Base-by-base conservation (phyloP, 2,888 invertebrate species). In the Lapara coniferarum region DNA sequence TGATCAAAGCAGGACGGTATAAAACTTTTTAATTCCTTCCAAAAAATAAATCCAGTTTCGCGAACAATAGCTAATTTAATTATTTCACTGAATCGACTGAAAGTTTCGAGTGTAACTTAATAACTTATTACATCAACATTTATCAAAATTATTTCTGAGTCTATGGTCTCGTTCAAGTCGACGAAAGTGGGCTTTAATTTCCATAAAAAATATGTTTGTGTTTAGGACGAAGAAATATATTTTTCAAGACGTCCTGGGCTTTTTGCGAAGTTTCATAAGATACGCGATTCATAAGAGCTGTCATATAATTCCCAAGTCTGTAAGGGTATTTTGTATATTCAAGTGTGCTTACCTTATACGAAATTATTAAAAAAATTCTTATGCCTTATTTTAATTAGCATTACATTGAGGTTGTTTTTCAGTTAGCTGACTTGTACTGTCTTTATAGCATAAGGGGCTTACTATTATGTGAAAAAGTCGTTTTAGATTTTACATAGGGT, bases 221-320 rank as follows among this genome's bases (percentile, higher is more conserved):
- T 19, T 19, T 63, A 49, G 46, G 6, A 46, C 16, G 46, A 6
- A 63, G 19, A 46, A 49, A 63, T 49, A 49, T 63, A 19, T 19
- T 49, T 19, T 13, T 16, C 13, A 49, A 63, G 19, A 63, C 49
- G 19, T 4, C 25, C 59, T 46, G 63, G 46, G 4, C 44, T 49
- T 59, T 44, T 25, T 63, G 49, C 4, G 19, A 63, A 63, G 63
- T 63, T 63, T 49, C 63, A 46, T 49, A 63, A 63, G 63, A 2
- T 7, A 13, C 19, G 19, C 13, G 19, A 63, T 46, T 63, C 49
- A 49, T 49, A 63, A 49, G 63, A 49, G 16, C 63, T 49, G 19
- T 63, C 30, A 8, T 57, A 37, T 37, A 57, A 37, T 57, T 57
- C 8, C 10, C 16, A 19, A 46, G 10, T 46, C 16, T 46, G 59